Conservation (phyloP, 2,797 vertebrate genomes). For the Paedocypris micromegethes region DNA sequence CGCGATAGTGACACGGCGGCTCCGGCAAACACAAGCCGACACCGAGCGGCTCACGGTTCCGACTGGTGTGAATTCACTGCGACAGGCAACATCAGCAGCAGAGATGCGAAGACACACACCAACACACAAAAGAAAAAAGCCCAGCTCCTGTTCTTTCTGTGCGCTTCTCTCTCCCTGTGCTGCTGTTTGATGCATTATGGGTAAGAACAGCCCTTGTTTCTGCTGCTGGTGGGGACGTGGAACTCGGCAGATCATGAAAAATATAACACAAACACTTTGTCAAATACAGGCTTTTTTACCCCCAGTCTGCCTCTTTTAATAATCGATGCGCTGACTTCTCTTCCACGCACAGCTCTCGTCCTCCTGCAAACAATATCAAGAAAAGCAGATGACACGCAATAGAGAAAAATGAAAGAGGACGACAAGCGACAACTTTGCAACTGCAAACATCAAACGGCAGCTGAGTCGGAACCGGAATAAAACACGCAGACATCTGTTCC, state of each 20-base stretch:
- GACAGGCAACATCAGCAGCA: conserved; percentile 42
- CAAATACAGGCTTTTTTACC: neutral
- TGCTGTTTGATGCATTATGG: conserved; percentile 15
- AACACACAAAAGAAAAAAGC: conserved; percentile 6
- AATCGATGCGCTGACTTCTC: too few species aligned
- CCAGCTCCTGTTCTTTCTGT: neutral
- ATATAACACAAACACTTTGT: conserved; percentile 10
- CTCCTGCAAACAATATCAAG: neutral
- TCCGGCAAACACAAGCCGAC: conserved; percentile 46
- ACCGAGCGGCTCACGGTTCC: conserved; percentile 38
- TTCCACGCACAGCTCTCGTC: too few species aligned
- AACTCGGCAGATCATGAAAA: conserved; percentile 13
- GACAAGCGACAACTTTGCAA: conserved; percentile 30
- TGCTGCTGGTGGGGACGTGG: conserved; percentile 1
- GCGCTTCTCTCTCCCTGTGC: neutral
- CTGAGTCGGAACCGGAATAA: too few species aligned
- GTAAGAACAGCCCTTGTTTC: neutral
- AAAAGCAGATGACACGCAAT: conserved; percentile 12
- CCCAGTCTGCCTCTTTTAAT: neutral
- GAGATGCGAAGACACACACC: neutral
- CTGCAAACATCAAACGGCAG: conserved; percentile 40
- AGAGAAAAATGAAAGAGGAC: conserved; percentile 6
- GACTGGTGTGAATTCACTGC: conserved; percentile 39
- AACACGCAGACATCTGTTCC: too few species aligned
- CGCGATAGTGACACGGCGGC: conserved; percentile 51